Conservation (phyloP, 2,888 invertebrate species). For the Drosophila diplacantha region DNA sequence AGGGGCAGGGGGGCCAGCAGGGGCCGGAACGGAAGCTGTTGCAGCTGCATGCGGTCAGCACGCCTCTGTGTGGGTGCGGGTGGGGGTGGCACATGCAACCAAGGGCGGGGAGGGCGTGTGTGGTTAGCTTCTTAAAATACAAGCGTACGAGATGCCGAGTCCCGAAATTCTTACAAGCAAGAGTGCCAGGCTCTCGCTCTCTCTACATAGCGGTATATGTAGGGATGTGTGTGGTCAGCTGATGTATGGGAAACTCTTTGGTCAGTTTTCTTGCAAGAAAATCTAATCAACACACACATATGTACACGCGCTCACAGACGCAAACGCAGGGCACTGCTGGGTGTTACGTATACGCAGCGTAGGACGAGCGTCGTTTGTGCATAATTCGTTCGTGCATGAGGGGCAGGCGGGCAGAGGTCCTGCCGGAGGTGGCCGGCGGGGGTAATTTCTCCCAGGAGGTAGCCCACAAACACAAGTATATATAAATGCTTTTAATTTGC, state of each 20-base stretch:
- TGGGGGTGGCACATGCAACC: slow-evolving; percentile 25
- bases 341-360: slow-evolving; percentile 65
- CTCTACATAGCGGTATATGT: slow-evolving; percentile 22
- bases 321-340: slow-evolving; percentile 22
- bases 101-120: slow-evolving; percentile 30
- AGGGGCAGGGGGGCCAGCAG: neutral
- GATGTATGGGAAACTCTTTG: slow-evolving; percentile 69
- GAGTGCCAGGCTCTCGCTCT: slow-evolving; percentile 54
- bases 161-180: slow-evolving; percentile 64
- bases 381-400: slow-evolving; percentile 52
- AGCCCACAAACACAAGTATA: slow-evolving; percentile 34
- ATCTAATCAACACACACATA: slow-evolving; percentile 67
- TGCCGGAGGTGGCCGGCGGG: slow-evolving; percentile 5
- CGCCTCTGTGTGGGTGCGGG: slow-evolving; percentile 10
- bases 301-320: neutral
- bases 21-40: slow-evolving; percentile 37
- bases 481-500: slow-evolving; percentile 70
- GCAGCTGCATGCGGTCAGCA: slow-evolving; percentile 42
- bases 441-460: slow-evolving; percentile 66
- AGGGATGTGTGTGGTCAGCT: slow-evolving; percentile 52
- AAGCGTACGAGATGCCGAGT: slow-evolving; percentile 34
- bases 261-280: slow-evolving; percentile 73
- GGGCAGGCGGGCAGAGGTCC: neutral
- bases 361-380: slow-evolving; percentile 63
- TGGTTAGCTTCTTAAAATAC: slow-evolving; percentile 64